Base-by-base conservation (phyloP, 1,140 invertebrate genomes). In the Hormaphis cornu region DNA sequence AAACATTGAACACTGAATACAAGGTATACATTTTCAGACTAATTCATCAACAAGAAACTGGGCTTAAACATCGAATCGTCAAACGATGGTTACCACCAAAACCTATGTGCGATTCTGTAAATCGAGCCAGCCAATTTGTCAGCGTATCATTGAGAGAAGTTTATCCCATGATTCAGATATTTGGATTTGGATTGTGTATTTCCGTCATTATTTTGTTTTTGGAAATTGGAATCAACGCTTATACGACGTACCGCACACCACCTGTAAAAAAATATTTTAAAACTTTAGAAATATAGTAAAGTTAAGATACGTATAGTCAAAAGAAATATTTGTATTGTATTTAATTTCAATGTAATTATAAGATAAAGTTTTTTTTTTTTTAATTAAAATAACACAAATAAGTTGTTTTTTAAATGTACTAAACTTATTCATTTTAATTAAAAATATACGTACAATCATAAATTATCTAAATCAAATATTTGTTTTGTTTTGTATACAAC, bases 121-220 rank as follows among this genome's bases (percentile, higher is more conserved):
- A 66, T 7, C 18, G 12, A 33, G 30, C 28, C 7, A 66, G 16
- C 9, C n/a, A 66, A 16, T 66, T 35, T 8, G 44, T 50, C 28
- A 66, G 44, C 8, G 28, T 66, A 22, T 66, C 59, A 2, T 30
- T 66, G 14, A 66, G 35, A 6, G 59, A 50, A 14, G 24, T 66
- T n/a, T n/a, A 50, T 24, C 59, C 33, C 30, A 58, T 58, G n/a
- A 1, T 58, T 22, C 33, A 58, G 18, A 37, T 58, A 22, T 40
- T 12, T 12, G 28, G n/a, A 18, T 22, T 37, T 12, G 54, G 54
- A 1, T 22, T 40, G 10, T 35, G 30, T 24, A 22, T 40, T 12
- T 58, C 54, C 22, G 6, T 40, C 3, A 3, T 40, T 10, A 37
- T 58, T 37, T 40, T 58, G 33, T 14, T 37, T 10, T 35, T 58